phyloP scores from a whole-genome alignment of 2,797 vertebrate species.

The Pseudochaenichthys georgianus region DNA sequence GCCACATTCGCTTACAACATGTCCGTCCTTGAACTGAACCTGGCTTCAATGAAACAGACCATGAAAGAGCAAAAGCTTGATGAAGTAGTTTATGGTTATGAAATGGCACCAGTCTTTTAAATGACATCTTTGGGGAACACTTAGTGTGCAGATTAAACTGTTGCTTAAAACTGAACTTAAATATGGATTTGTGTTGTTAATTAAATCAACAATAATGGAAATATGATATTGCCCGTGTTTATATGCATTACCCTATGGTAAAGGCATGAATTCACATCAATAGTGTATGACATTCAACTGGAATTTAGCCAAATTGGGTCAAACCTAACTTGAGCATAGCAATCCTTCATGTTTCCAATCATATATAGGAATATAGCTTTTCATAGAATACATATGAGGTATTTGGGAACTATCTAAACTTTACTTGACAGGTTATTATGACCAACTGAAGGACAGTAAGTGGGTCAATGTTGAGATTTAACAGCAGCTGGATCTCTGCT shows the following conservation, averaged over 20 bases:
- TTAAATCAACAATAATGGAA: neutral
- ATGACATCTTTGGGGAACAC: neutral
- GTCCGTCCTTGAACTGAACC: constrained; percentile 43
- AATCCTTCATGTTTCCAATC: neutral
- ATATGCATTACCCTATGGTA: neutral
- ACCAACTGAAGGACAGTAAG: constrained; percentile 23
- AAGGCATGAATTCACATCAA: neutral
- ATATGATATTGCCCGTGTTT: neutral
- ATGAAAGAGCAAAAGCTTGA: constrained; percentile 3
- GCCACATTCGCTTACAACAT: constrained; percentile 42
- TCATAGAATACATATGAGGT: neutral
- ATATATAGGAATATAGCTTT: neutral
- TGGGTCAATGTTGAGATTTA: constrained; percentile 10
- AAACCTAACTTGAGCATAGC: neutral
- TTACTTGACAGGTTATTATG: neutral
- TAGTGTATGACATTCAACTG: neutral
- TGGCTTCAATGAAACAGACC: constrained; percentile 28
- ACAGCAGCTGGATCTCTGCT: constrained; percentile 48
- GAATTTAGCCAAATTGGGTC: neutral
- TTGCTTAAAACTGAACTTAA: neutral
- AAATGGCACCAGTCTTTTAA: constrained; percentile 7
- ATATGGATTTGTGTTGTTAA: neutral
- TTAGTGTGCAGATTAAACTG: neutral
- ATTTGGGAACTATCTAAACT: neutral
- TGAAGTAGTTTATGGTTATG: constrained; percentile 27